A percentile compares a stretch with the other conserved stretches of the same genome.
These are phyloP conservation scores for Hydrozoanthus tunicans DNA, from an alignment of 64 coral and sea anemone species.

Conservation along the genomic window DNA sequence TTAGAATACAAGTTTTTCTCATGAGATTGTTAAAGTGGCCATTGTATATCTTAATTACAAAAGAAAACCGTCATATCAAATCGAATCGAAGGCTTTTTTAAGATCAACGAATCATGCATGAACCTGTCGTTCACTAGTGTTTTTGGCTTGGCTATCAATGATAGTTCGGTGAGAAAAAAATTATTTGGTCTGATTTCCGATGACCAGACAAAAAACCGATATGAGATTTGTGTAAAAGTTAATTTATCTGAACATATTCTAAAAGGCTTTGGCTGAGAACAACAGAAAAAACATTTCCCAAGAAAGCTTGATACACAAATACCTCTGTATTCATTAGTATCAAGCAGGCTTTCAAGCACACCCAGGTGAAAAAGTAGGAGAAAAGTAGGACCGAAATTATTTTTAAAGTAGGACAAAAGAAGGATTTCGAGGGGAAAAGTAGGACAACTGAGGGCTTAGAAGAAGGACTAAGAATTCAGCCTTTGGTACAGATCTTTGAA, in stretches of 20 bases:
- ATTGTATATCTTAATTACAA: background rate
- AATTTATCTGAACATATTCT: constrained; percentile 10
- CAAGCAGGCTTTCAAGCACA: too few species aligned
- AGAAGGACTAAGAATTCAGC: too few species aligned
- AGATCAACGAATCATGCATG: constrained; percentile 38
- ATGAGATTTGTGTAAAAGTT: constrained; percentile 41
- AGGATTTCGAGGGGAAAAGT: too few species aligned
- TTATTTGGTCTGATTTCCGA: constrained; percentile 49
- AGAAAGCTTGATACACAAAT: constrained; percentile 54
- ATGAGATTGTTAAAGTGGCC: constrained; percentile 32
- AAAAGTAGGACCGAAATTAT: too few species aligned
- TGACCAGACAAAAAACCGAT: constrained; percentile 47
- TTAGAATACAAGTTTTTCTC: constrained; percentile 54
- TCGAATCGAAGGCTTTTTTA: background rate
- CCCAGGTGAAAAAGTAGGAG: too few species aligned
- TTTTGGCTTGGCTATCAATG: constrained; percentile 29
- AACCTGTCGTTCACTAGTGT: constrained; percentile 10
- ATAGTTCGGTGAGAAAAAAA: constrained; percentile 34
- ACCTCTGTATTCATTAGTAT: constrained; percentile 31
- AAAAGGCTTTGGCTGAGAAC: constrained; percentile 36
- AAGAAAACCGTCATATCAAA: constrained; percentile 2
- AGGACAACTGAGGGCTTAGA: too few species aligned
- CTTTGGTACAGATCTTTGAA: too few species aligned
- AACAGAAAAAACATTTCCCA: constrained; percentile 35
- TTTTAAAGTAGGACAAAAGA: too few species aligned